Conservation (phyloP, 1,140 invertebrate species). For the Lepidotrigona ventralis region DNA sequence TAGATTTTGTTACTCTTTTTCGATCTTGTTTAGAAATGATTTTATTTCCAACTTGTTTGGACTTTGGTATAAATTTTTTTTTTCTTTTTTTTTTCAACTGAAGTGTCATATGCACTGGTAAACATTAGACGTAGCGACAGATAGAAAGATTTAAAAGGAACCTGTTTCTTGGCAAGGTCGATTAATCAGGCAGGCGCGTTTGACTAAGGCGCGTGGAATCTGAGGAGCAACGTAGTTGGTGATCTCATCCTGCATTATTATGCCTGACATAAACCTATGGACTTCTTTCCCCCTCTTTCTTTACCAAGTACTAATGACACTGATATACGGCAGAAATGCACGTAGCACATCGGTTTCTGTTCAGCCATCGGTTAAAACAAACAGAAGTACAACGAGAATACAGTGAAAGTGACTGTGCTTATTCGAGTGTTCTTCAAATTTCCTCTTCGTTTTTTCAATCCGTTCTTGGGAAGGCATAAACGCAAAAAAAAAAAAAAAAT, state of each 20-base stretch:
- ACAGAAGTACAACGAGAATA: conserved; percentile 49
- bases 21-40: not conserved
- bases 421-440: not conserved
- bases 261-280: conserved; percentile 72
- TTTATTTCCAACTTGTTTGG: not conserved
- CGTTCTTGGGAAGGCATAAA: conserved; percentile 2
- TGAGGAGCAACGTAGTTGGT: conserved; percentile 76
- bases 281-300: conserved; percentile 58
- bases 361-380: conserved; percentile 70
- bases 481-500: conserved; percentile 43
- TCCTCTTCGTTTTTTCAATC: not conserved
- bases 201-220: conserved; percentile 78
- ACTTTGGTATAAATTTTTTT: not conserved
- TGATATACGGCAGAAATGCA: conserved; percentile 54
- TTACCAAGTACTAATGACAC: conserved; percentile 60
- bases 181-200: conserved; percentile 67
- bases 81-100: not conserved
- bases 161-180: conserved; percentile 67
- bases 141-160: conserved; percentile 52
- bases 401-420: conserved; percentile 52
- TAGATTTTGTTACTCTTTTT: no score
- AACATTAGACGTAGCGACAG: not conserved
- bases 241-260: conserved; percentile 78
- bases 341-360: conserved; percentile 65
- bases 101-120: no score